Conservation (phyloP, 2,888 invertebrate species). For the Anarsia innoxiella region DNA sequence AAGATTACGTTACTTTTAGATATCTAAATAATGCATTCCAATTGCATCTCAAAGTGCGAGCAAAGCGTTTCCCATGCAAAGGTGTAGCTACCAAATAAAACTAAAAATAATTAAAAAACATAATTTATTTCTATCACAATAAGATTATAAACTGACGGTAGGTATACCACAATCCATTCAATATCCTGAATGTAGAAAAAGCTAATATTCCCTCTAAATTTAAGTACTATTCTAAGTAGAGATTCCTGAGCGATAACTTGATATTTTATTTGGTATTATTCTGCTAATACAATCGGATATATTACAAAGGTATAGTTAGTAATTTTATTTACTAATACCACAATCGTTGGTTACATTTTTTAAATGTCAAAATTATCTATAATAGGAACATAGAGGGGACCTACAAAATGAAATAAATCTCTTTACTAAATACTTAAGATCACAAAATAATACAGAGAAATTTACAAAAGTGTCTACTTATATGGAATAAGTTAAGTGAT, state of each 20-base stretch:
- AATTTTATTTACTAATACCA: constrained; percentile 23
- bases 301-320: constrained; percentile 15
- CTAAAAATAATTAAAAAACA: constrained; percentile 58
- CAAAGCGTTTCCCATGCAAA: no score
- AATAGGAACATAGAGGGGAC: constrained; percentile 56
- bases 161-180: constrained; percentile 37
- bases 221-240: constrained; percentile 71
- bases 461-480: constrained; percentile 27
- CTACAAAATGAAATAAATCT: constrained; percentile 36
- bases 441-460: constrained; percentile 37
- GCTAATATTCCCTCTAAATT: constrained; percentile 45
- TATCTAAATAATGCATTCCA: constrained; percentile 17
- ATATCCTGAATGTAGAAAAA: constrained; percentile 48
- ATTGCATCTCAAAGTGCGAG: constrained; percentile 31
- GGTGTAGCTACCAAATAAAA: constrained; percentile 63
- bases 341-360: constrained; percentile 23
- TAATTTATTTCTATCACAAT: constrained; percentile 66
- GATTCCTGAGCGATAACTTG: constrained; percentile 41
- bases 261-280: constrained; percentile 17
- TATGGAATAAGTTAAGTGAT: constrained; percentile 34
- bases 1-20: not conserved
- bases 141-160: constrained; percentile 34
- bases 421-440: constrained; percentile 42
- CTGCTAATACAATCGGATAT: constrained; percentile 12
- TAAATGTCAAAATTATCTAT: constrained; percentile 21